Base-by-base conservation (phyloP, 2,888 invertebrate species). In the Ormyrus rosae region DNA sequence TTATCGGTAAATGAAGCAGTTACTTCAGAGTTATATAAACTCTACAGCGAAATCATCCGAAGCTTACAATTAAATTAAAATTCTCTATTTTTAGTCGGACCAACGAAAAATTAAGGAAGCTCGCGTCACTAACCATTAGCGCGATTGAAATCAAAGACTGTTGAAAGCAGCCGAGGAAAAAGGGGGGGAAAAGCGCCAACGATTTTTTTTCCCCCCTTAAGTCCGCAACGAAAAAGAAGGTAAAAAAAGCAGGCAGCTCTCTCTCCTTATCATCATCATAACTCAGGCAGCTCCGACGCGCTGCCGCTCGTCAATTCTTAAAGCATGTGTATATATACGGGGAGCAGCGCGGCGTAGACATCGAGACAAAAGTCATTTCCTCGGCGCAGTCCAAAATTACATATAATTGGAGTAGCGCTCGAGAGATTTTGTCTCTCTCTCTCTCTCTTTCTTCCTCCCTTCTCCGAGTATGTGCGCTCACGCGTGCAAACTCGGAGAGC, bases 351-450 rank as follows among this genome's bases (percentile, higher is more conserved):
- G n/a, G 64, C 70, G 71, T 79, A 77, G 76, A 73, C 79, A 80
- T 82, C 79, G 73, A 82, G 82, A 82, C 80, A 82, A 82, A 80
- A 82, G 80, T 82, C 76, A 82, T 82, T 82, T 82, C 82, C 82
- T 82, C 82, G 77, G 73, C 80, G 80, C 77, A 80, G 77, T 76
- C 80, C 82, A 81, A 81, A 79, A 77, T 81, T 81, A 83, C 74
- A 80, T 79, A 83, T 77, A 83, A 81, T 80, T 79, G 76, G 80
- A 82, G 78, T 78, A 80, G 78, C 65, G 77, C 77, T 65, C 77
- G 72, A 65, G 65, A 77, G 80, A 82, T 73, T 73, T 69, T 72
- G 51, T 73, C 65, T 64, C 13, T 48, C 71, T 78, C 75, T 80
- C 78, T 70, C 72, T 73, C 72, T 80, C 55, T 80, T 78, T 84